A percentile compares a stretch with the other conserved stretches of the same genome.
These are phyloP conservation scores for Trichomalopsis sarcophagae DNA, from an alignment of 1,140 invertebrate genomes.

Conservation along the genomic window DNA sequence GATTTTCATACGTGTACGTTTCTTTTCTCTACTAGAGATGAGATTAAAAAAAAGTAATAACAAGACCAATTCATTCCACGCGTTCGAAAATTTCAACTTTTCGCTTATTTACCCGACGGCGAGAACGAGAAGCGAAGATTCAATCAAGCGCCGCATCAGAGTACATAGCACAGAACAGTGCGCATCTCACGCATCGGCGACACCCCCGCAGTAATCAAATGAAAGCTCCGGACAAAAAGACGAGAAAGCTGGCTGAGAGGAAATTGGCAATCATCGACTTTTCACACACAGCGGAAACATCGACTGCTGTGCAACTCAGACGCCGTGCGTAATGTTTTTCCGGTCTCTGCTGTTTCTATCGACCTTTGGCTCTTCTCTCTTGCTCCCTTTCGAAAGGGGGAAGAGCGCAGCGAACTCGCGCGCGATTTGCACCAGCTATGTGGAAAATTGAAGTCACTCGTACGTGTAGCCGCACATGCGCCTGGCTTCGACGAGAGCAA, in stretches of 20 bases:
- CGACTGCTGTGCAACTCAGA: background rate
- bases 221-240: background rate
- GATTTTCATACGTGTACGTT: no score
- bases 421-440: constrained; percentile 15
- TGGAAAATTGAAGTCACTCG: constrained; percentile 26
- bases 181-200: background rate
- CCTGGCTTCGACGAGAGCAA: background rate
- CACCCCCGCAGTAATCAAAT: background rate
- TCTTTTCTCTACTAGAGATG: no score
- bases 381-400: background rate
- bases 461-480: background rate
- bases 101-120: background rate
- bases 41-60: no score
- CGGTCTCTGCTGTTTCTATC: constrained; percentile 20
- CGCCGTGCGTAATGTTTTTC: constrained; percentile 31
- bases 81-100: background rate
- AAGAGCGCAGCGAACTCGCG: background rate
- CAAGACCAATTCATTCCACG: no score
- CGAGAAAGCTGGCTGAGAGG: background rate
- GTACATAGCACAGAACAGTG: background rate
- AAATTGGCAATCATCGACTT: constrained; percentile 26
- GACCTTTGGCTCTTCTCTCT: background rate
- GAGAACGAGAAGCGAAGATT: background rate
- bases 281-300: background rate
- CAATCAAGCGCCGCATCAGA: background rate